Percentiles rank a stretch among this genome's conserved stretches.
These are phyloP conservation scores for Apolygus lucorum DNA, from an alignment of 1,140 invertebrate genomes.

Conservation along the genomic window DNA sequence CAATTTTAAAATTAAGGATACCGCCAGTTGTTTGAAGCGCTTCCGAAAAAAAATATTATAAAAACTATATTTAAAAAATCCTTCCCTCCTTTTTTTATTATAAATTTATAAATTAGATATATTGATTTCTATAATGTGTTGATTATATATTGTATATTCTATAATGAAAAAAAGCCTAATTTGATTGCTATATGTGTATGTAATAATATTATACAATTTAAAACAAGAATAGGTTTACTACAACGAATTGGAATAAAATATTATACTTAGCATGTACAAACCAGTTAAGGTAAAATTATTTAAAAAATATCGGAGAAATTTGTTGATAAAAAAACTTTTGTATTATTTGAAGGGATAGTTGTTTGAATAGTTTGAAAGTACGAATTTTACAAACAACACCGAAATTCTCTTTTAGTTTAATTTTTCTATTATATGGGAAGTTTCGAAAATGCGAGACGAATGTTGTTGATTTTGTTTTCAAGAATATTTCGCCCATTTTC, in stretches of 20 bases:
- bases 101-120: conserved; percentile 23
- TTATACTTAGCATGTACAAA: background rate
- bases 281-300: no score
- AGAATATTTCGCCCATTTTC: conserved; percentile 13
- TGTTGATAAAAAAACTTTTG: conserved; percentile 22
- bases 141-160: conserved; percentile 26
- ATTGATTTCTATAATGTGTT: conserved; percentile 27
- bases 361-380: no score
- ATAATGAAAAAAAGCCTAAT: conserved; percentile 25
- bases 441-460: no score
- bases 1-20: conserved; percentile 19
- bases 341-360: conserved; percentile 24
- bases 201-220: conserved; percentile 20
- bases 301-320: no score
- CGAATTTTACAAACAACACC: no score
- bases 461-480: no score
- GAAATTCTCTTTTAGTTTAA: no score
- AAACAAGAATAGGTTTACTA: conserved; percentile 23
- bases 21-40: conserved; percentile 22
- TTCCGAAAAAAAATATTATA: conserved; percentile 22
- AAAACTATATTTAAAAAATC: conserved; percentile 9
- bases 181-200: conserved; percentile 27
- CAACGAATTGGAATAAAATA: conserved; percentile 23
- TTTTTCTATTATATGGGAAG: no score
- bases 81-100: conserved; percentile 19